Percentiles rank a stretch among this genome's conserved stretches.
Conservation (phyloP, 2,113 vertebrate genomes). For the Hippolais icterina region DNA sequence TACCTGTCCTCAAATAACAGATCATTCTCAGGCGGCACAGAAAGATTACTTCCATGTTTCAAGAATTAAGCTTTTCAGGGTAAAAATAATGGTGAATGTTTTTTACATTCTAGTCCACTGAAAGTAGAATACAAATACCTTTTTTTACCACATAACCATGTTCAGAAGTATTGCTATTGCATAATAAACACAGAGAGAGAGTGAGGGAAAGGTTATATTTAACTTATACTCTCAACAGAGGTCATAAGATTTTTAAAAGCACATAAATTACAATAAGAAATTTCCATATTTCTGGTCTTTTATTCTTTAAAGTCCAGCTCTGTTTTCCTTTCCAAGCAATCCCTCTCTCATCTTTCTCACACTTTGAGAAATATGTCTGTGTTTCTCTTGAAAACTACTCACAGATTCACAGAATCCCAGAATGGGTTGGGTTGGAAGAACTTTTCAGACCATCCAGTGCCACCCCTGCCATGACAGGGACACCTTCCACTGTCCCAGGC, state of each 20-base stretch:
- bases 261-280: neutral
- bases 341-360: neutral
- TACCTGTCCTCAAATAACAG: neutral
- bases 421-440: neutral
- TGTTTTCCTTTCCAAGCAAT: neutral
- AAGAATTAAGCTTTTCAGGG: neutral
- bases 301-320: neutral
- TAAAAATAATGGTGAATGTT: neutral
- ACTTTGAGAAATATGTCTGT: neutral
- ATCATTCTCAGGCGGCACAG: neutral
- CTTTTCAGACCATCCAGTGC: rapidly evolving
- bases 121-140: neutral
- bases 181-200: neutral
- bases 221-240: neutral
- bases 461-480: neutral
- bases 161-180: neutral
- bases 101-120: neutral
- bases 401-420: neutral
- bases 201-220: neutral
- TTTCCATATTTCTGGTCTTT: neutral
- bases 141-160: neutral
- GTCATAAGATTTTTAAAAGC: neutral
- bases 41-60: neutral
- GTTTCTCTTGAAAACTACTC: neutral
- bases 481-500: neutral